Conservation (phyloP, 2,888 invertebrate genomes). For the Drosophila stalkeri region DNA sequence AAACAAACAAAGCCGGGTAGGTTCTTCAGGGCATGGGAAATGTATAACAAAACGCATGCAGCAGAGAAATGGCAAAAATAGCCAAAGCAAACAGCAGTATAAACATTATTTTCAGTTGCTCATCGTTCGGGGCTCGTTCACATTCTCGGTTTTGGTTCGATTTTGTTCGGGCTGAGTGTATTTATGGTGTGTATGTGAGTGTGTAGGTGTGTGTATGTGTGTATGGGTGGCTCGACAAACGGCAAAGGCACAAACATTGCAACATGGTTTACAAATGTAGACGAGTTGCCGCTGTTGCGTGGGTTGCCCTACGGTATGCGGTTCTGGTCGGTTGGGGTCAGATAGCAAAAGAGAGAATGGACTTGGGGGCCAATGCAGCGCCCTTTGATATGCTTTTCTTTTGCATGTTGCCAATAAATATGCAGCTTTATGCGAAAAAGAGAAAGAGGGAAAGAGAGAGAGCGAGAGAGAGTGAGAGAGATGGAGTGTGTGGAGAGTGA, state of each 20-base stretch:
- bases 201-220: slow-evolving; percentile 8
- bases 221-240: slow-evolving; percentile 46
- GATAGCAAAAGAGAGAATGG: slow-evolving; percentile 14
- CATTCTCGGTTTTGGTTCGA: slow-evolving; percentile 37
- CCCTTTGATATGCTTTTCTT: slow-evolving; percentile 77
- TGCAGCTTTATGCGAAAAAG: slow-evolving; percentile 72
- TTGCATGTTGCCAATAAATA: slow-evolving; percentile 82
- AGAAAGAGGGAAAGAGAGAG: background rate
- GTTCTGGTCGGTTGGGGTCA: slow-evolving; percentile 34
- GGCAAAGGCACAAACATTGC: slow-evolving; percentile 60
- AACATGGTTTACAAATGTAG: slow-evolving; percentile 59
- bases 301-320: slow-evolving; percentile 26
- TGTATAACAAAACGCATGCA: slow-evolving; percentile 42
- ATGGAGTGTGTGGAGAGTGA: background rate
- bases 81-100: slow-evolving; percentile 79
- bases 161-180: slow-evolving; percentile 32
- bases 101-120: slow-evolving; percentile 80
- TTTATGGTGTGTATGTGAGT: slow-evolving; percentile 11
- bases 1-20: slow-evolving; percentile 9
- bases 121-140: slow-evolving; percentile 45
- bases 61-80: slow-evolving; percentile 72
- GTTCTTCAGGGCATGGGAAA: slow-evolving; percentile 2
- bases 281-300: slow-evolving; percentile 16
- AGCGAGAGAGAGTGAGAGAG: too few relatives aligned
- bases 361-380: slow-evolving; percentile 39